phyloP scores from a whole-genome alignment of 2,888 invertebrate species.

The Yponomeuta plumbellus region DNA sequence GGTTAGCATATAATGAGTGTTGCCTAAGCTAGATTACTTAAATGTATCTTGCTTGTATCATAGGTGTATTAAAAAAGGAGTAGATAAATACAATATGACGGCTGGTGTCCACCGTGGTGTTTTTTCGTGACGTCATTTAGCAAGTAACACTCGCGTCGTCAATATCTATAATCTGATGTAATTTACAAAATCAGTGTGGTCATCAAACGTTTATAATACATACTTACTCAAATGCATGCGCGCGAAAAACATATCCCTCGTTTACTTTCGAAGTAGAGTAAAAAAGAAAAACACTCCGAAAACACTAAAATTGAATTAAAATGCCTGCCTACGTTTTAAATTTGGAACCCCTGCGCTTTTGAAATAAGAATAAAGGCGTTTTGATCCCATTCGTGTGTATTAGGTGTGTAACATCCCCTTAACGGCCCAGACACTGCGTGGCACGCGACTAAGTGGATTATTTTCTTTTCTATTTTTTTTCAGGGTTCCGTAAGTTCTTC shows the following conservation, averaged over 20 bases:
- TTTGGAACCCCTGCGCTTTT: slow-evolving; percentile 58
- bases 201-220: no score
- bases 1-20: no score
- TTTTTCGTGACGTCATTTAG: no score
- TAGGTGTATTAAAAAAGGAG: no score
- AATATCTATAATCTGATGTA: no score
- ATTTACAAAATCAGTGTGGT: slow-evolving; percentile 39
- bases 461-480: slow-evolving; percentile 70
- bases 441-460: slow-evolving; percentile 75
- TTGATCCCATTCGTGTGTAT: slow-evolving; percentile 60
- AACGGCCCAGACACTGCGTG: slow-evolving; percentile 60
- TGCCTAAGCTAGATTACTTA: no score
- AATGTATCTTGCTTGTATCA: no score
- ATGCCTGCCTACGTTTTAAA: slow-evolving; percentile 61
- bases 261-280: no score
- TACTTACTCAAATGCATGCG: slow-evolving; percentile 56
- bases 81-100: background rate
- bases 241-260: no score
- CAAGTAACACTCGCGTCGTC: no score
- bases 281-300: slow-evolving; percentile 56
- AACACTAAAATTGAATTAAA: slow-evolving; percentile 73
- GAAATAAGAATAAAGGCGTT: slow-evolving; percentile 71
- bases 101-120: no score
- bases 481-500: slow-evolving; percentile 27
- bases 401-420: slow-evolving; percentile 48